Percentiles rank a stretch among this genome's conserved stretches.
Evolutionary conservation across 2,888 invertebrate genomes (phyloP).

Genomic region (Meteorus cinctellus): DNA sequence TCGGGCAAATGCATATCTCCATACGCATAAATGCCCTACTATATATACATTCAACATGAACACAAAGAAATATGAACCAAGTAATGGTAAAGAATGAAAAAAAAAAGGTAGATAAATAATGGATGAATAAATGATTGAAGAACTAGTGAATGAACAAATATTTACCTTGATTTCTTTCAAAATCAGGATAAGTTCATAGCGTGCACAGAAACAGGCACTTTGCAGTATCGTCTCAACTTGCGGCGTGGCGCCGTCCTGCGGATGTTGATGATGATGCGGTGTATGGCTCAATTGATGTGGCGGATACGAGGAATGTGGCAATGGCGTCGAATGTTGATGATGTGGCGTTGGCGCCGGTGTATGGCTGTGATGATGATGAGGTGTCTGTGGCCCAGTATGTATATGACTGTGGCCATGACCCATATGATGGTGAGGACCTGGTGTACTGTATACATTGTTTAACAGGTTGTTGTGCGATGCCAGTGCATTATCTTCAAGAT

Average conservation of each 20-base stretch:
- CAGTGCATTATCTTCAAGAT: conserved; percentile 92
- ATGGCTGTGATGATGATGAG: conserved; percentile 69
- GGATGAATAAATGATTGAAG: neutral
- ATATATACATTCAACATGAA: neutral
- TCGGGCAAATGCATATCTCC: neutral
- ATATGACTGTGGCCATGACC: conserved; percentile 71
- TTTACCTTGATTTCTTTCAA: conserved; percentile 86
- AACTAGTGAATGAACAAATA: neutral
- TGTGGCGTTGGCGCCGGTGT: conserved; percentile 66
- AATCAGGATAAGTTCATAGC: conserved; percentile 95
- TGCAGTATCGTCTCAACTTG: conserved; percentile 84
- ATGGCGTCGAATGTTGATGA: conserved; percentile 69
- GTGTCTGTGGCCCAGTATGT: conserved; percentile 69
- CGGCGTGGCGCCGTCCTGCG: conserved; percentile 81
- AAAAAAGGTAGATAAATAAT: neutral
- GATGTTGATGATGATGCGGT: conserved; percentile 72
- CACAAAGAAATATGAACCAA: too few relatives aligned
- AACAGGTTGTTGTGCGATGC: conserved; percentile 71
- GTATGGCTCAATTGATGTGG: conserved; percentile 68
- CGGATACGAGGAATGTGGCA: conserved; percentile 66
- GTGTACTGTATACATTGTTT: conserved; percentile 72
- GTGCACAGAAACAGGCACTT: conserved; percentile 91
- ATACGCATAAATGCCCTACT: neutral
- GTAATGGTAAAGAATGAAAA: neutral
- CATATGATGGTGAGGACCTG: conserved; percentile 70